phyloP scores from a whole-genome alignment of 2,888 invertebrate species.

The Macrosiphum euphorbiae region DNA sequence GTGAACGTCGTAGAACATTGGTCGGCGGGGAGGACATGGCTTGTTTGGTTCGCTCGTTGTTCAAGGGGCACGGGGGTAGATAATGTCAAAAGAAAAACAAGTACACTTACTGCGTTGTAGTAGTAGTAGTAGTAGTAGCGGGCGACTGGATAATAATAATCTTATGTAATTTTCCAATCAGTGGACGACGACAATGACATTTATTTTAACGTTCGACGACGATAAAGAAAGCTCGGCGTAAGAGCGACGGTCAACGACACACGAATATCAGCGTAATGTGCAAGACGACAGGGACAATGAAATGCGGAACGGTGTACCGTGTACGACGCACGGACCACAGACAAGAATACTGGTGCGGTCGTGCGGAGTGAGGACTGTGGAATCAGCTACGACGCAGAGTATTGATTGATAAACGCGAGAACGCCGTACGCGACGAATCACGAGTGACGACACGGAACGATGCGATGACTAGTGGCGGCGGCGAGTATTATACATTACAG shows the following conservation, averaged over 20 bases:
- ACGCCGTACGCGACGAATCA: not conserved
- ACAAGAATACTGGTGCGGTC: too few species aligned
- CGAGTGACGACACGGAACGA: not conserved
- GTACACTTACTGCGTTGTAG: not conserved
- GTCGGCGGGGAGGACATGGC: not conserved
- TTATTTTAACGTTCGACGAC: not conserved
- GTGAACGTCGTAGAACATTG: not conserved
- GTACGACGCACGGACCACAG: too few species aligned
- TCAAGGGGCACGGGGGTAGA: not conserved
- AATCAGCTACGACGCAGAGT: not conserved
- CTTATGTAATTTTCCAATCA: not conserved
- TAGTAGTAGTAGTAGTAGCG: not conserved
- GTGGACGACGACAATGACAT: not conserved
- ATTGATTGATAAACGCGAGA: conserved; percentile 4
- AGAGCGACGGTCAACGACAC: not conserved
- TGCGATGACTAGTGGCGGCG: not conserved
- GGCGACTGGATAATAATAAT: not conserved
- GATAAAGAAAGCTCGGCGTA: not conserved
- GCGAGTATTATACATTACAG: not conserved
- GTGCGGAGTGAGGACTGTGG: too few species aligned
- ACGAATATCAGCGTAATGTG: rapidly evolving
- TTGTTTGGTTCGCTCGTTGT: not conserved
- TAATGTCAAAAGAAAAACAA: not conserved
- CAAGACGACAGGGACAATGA: too few species aligned
- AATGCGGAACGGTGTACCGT: not conserved